Conservation (phyloP, 2,797 vertebrate species). For the Pangasius larnaudii region DNA sequence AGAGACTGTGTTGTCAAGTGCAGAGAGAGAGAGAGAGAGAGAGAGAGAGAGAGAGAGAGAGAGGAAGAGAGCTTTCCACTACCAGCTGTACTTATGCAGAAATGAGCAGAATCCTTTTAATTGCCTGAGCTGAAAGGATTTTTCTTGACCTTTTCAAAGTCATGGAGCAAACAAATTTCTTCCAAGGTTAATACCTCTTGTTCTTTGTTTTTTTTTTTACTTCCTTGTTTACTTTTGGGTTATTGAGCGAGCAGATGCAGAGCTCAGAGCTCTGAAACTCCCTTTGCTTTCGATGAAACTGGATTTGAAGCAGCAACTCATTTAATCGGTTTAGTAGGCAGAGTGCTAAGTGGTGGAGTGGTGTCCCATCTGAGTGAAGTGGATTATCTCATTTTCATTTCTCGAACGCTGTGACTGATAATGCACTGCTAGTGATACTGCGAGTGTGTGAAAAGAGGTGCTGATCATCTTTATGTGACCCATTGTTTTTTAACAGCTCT, state of each 20-base stretch:
- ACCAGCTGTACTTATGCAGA: conserved; percentile 62
- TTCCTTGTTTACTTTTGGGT: conserved; percentile 64
- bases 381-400: conserved; percentile 76
- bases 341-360: conserved; percentile 61
- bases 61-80: conserved; percentile 45
- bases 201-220: conserved; percentile 65
- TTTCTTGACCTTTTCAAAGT: conserved; percentile 75
- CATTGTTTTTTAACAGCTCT: conserved; percentile 1
- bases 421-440: conserved; percentile 59
- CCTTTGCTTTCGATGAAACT: conserved; percentile 52
- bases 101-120: conserved; percentile 67
- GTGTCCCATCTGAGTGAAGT: conserved; percentile 72
- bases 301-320: conserved; percentile 70
- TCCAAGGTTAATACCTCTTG: conserved; percentile 57
- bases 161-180: conserved; percentile 72
- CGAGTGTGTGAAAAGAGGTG: conserved; percentile 28
- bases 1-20: conserved; percentile 59
- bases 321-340: conserved; percentile 71
- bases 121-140: conserved; percentile 70
- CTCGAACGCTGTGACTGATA: conserved; percentile 63
- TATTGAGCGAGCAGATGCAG: conserved; percentile 61
- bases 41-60: conserved; percentile 1
- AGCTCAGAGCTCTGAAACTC: conserved; percentile 39
- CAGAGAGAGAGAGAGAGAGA: conserved; percentile 12
- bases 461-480: conserved; percentile 37